Evolutionary conservation across 2,113 vertebrate species (phyloP), one percentile per base, ranked within the genome.

Genomic region (Thomomys bottae): DNA sequence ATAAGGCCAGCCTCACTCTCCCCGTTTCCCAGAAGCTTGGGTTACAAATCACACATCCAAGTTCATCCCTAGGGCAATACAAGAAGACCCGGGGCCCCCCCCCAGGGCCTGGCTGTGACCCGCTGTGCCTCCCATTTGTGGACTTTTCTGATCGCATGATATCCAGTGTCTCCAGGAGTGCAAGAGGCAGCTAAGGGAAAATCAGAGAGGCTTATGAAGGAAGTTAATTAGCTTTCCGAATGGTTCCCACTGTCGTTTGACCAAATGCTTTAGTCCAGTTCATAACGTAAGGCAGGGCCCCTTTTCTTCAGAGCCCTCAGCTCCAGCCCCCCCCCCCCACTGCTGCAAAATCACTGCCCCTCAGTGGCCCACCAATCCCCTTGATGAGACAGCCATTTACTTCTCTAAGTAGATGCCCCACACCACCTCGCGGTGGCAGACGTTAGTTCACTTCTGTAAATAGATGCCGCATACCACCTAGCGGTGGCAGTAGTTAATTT

Each of bases 221-320:
- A 86, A 70, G 81, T 54, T 73, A 66, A 86, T 91, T 84, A 32
- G 63, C 77, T 94, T 94, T 87, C 83, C 5, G 66, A 78, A 54
- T 1, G 4, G 36, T 66, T 26, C 36, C 21, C 92, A 40, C 61
- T 26, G 63, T 21, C 28, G 64, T 34, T 38, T 3, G 54, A 67
- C 67, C 34, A 28, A n/a, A n/a, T 0, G 11, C 71, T 83, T 64
- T 0, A 0, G 57, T n/a, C 1, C 5, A 57, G 30, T 72, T 77
- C 76, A 68, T 61, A 61, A 26, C 15, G 63, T 0, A n/a, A 14
- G 54, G 42, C 0, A 17, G 59, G 21, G 21, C 23, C 49, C 59
- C 36, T 67, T 32, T 71, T 4, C 18, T 4, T 2, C 64, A 9
- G 15, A 83, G 8, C 59, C 88, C n/a, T 63, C 71, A 49, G 81